Conservation (phyloP, 2,797 vertebrate genomes). For the Hirundo rustica region DNA sequence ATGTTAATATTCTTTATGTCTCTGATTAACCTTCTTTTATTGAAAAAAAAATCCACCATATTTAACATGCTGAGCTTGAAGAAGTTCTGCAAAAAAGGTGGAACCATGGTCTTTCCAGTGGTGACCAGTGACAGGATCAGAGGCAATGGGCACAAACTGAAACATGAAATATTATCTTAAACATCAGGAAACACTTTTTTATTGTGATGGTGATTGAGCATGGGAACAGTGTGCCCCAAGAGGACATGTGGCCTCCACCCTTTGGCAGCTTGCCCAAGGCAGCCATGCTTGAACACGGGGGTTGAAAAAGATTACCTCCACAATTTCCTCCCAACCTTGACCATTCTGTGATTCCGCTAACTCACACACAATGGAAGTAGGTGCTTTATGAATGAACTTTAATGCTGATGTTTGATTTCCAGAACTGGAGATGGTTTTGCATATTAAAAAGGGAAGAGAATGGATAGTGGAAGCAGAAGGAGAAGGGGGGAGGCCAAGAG, state of each 20-base stretch:
- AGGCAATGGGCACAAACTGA: neutral
- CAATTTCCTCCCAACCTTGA: neutral
- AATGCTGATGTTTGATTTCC: neutral
- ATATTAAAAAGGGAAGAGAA: neutral
- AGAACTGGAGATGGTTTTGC: neutral
- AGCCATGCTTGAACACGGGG: rapidly evolving
- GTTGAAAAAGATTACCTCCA: neutral
- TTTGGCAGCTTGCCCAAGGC: neutral
- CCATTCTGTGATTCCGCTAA: neutral
- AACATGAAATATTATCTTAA: neutral
- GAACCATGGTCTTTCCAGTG: neutral
- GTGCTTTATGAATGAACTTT: neutral
- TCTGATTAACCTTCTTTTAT: neutral
- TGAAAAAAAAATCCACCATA: neutral
- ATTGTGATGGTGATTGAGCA: neutral
- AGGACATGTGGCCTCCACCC: no score
- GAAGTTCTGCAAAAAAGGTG: neutral
- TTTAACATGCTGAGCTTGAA: neutral
- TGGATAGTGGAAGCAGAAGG: no score
- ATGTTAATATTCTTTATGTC: neutral
- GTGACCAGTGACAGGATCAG: neutral
- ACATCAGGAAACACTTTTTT: neutral
- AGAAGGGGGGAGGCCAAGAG: neutral
- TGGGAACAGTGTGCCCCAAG: neutral
- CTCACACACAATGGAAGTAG: neutral